These are phyloP conservation scores for Pterostichus niger DNA, from an alignment of 2,888 invertebrate species.

Conservation along the genomic window DNA sequence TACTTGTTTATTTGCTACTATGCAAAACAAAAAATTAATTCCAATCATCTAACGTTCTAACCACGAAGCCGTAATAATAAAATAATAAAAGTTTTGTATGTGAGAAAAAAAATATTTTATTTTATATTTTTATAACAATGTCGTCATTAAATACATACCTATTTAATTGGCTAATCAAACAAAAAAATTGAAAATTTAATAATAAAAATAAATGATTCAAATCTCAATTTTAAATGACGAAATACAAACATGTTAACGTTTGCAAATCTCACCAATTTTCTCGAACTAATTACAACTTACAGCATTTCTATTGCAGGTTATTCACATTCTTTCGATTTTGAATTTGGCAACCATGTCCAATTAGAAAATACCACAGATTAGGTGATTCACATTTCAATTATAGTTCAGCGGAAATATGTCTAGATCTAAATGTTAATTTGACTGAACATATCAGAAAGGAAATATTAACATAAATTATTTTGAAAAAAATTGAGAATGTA, in stretches of 20 bases:
- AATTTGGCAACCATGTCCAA: slow-evolving; percentile 6
- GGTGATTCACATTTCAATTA: slow-evolving; percentile 19
- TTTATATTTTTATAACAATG: no score
- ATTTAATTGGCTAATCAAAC: no score
- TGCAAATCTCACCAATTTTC: not conserved
- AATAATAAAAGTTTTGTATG: no score
- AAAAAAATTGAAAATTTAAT: no score
- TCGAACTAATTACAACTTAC: not conserved
- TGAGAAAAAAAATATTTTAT: no score
- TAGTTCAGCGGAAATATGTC: slow-evolving; percentile 13
- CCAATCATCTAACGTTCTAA: no score
- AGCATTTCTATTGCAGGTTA: slow-evolving; percentile 1
- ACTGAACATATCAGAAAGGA: not conserved
- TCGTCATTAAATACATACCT: no score
- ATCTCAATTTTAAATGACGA: not conserved
- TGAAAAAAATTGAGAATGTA: not conserved
- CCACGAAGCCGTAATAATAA: no score
- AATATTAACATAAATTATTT: slow-evolving; percentile 7
- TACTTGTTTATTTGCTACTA: no score
- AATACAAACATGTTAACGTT: not conserved
- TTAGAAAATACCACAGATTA: slow-evolving; percentile 2
- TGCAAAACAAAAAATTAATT: no score
- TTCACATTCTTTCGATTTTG: slow-evolving; percentile 12
- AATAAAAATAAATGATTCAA: not conserved
- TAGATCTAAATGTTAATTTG: not conserved